Base-by-base conservation (phyloP, 2,113 vertebrate species). In the Erinaceus europaeus region DNA sequence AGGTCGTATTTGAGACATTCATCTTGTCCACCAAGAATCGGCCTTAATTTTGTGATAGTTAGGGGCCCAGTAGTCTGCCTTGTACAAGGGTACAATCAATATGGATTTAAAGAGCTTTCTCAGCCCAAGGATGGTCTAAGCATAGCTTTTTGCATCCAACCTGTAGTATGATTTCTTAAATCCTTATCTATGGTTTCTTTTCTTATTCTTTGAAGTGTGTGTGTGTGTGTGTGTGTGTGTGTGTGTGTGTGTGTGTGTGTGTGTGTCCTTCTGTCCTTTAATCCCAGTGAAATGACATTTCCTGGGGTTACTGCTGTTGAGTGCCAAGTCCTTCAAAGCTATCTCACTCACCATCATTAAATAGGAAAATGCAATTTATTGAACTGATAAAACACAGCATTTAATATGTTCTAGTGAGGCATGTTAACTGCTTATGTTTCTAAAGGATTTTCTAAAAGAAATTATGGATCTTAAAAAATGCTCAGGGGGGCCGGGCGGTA, bases 241-340 rank as follows among this genome's bases (percentile, higher is more conserved):
- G n/a, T n/a, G n/a, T n/a, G n/a, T n/a, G n/a, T n/a, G n/a, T n/a
- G n/a, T n/a, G n/a, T n/a, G n/a, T n/a, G n/a, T n/a, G n/a, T n/a
- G n/a, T n/a, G n/a, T n/a, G 32, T 64, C 21, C 73, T 64, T 57
- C n/a, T n/a, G n/a, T 57, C 38, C 83, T 86, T 69, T 80, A 55
- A 67, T 85, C 59, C 25, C 9, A 42, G 20, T 57, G 69, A 92
- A 86, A 84, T 84, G 84, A 64, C 86, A 84, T 92, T 92, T 78
- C 59, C 42, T 84, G 13, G 55, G 38, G 21, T 81, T 91, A 74
- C 46, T 91, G 18, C 46, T 80, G 86, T 91, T 93, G 72, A 75
- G 46, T 84, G 40, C 29, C 46, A 67, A 4, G 20, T 55, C 71
- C 59, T 78, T 8, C 40, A 87, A 62, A 25, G 86, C 73, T 46